Conservation (phyloP, 1,140 invertebrate species). For the Magallana gigas region DNA sequence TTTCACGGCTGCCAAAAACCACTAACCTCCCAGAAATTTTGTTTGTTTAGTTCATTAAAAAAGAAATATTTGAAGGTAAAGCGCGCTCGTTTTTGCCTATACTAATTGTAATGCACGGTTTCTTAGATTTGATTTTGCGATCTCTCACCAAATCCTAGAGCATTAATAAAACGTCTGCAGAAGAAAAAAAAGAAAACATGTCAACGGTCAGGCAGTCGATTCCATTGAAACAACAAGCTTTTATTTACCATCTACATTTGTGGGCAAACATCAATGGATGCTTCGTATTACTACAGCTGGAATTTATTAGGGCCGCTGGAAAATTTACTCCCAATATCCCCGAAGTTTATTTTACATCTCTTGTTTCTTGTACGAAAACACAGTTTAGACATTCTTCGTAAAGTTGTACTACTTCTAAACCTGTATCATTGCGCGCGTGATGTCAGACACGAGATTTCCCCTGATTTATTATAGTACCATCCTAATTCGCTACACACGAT, state of each 20-base stretch:
- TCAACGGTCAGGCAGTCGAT: neutral
- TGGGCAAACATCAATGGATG: neutral
- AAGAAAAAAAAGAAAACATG: neutral
- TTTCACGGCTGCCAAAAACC: neutral
- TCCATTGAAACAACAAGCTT: constrained; percentile 3
- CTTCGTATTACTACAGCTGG: constrained; percentile 30
- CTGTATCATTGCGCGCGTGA: neutral
- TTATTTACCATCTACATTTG: constrained; percentile 11
- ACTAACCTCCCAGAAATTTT: neutral
- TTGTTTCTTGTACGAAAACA: constrained; percentile 33
- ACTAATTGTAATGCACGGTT: neutral
- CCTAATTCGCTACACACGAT: neutral
- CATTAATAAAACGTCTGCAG: constrained; percentile 4
- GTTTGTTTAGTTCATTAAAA: constrained; percentile 21
- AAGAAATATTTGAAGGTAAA: neutral
- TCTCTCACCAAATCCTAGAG: neutral
- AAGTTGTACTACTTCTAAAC: neutral
- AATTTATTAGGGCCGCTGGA: constrained; percentile 11
- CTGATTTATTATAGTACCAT: neutral
- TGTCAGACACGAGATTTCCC: neutral
- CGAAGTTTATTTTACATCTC: constrained; percentile 28
- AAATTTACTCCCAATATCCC: constrained; percentile 7
- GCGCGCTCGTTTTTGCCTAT: neutral
- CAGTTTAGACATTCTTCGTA: neutral
- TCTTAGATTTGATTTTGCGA: neutral